A percentile compares a stretch with the other conserved stretches of the same genome.
phyloP scores from a whole-genome alignment of 2,797 vertebrate species.

The Delichon dasypus region DNA sequence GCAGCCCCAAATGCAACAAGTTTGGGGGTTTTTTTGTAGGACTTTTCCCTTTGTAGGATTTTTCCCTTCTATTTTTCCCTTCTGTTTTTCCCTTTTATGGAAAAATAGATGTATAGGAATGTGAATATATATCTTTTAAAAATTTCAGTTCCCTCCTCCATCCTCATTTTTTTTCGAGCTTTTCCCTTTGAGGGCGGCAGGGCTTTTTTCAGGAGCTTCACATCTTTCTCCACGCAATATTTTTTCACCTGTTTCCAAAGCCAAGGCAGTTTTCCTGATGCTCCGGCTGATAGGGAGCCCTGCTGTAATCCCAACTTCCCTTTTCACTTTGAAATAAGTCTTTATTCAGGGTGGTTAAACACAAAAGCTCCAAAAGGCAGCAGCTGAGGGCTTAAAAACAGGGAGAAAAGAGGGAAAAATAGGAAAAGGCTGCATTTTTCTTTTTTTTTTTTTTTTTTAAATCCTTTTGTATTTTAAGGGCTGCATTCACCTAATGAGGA shows the following conservation, averaged over 20 bases:
- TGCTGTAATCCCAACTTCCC: not conserved
- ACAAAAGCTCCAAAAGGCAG: not conserved
- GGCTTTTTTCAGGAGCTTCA: not conserved
- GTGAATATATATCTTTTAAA: accelerated
- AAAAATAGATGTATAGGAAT: not conserved
- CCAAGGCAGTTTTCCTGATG: not conserved
- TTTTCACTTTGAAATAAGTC: not conserved
- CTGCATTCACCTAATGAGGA: not conserved
- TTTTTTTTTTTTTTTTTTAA: no score
- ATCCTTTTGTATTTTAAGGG: not conserved
- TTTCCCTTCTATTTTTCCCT: no score
- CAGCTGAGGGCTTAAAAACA: not conserved
- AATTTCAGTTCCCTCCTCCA: accelerated
- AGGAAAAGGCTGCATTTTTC: not conserved
- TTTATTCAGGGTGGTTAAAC: not conserved
- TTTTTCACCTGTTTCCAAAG: not conserved
- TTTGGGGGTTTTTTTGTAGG: not conserved
- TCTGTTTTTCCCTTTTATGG: not conserved
- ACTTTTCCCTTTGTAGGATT: not conserved
- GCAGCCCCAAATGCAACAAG: not conserved
- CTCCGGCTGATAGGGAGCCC: not conserved
- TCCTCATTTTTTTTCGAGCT: accelerated
- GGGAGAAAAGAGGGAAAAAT: not conserved
- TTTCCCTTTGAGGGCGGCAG: not conserved
- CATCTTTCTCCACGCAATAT: not conserved